These are phyloP conservation scores for Leucophora obtusa DNA, from an alignment of 2,888 invertebrate species.

Conservation along the genomic window DNA sequence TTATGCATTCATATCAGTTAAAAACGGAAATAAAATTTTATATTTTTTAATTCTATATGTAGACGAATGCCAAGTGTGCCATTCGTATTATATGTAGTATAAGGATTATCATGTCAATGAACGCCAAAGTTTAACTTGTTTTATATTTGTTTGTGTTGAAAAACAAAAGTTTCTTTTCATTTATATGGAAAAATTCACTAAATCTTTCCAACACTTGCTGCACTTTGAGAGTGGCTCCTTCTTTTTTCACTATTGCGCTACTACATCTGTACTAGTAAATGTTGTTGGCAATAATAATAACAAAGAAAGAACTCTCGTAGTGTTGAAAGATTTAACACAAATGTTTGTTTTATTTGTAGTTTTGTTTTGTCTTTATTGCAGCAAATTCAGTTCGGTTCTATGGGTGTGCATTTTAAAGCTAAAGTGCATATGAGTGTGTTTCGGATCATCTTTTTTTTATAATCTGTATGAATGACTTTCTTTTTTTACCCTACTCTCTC, in stretches of 20 bases:
- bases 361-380: background rate
- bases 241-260: background rate
- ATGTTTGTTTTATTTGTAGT: slow-evolving; percentile 35
- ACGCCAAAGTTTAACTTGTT: slow-evolving; percentile 53
- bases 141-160: slow-evolving; percentile 31
- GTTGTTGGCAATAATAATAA: background rate
- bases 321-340: slow-evolving; percentile 63
- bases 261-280: background rate
- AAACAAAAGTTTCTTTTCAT: slow-evolving; percentile 50
- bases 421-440: background rate
- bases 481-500: background rate
- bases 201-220: background rate
- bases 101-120: slow-evolving; percentile 66
- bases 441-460: background rate
- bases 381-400: background rate
- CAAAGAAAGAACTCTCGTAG: slow-evolving; percentile 1
- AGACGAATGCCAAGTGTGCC: slow-evolving; percentile 59
- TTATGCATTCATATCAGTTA: slow-evolving; percentile 12
- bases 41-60: slow-evolving; percentile 30
- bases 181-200: background rate
- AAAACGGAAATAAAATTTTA: slow-evolving; percentile 46
- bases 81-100: slow-evolving; percentile 23
- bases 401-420: background rate
- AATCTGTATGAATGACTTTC: background rate
- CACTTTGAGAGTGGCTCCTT: background rate